phyloP scores from a whole-genome alignment of 1,140 invertebrate species.

The Euwallacea fornicatus region DNA sequence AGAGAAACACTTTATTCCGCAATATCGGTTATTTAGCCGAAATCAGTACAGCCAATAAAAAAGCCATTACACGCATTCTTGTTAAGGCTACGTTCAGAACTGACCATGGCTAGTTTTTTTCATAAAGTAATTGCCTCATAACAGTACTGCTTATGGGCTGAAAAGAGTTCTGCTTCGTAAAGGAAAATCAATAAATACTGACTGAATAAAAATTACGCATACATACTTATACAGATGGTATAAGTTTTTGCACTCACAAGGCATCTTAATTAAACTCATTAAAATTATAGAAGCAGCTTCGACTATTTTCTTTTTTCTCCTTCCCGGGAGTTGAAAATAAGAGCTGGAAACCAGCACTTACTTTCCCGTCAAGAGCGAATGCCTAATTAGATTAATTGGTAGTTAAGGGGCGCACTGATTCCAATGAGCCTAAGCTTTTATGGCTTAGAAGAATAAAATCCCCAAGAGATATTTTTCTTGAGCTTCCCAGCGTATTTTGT shows the following conservation, averaged over 20 bases:
- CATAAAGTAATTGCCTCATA: constrained; percentile 19
- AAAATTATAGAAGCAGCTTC: background rate
- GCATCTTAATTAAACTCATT: background rate
- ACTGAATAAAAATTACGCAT: background rate
- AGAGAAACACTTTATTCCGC: no score
- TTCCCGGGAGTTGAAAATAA: background rate
- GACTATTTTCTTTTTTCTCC: background rate
- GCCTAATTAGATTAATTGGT: constrained; percentile 9
- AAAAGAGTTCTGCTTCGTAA: background rate
- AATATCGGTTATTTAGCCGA: background rate
- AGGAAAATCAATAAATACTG: background rate
- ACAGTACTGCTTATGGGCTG: constrained; percentile 11
- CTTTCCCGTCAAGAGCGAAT: constrained; percentile 2
- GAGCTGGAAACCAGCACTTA: background rate
- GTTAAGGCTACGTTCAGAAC: constrained; percentile 9
- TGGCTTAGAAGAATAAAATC: background rate
- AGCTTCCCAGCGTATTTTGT: background rate
- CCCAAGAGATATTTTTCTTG: background rate
- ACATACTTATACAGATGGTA: background rate
- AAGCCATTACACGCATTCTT: constrained; percentile 24
- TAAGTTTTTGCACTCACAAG: background rate
- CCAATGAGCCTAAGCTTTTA: background rate
- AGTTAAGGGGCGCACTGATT: constrained; percentile 5
- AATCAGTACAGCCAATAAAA: constrained; percentile 1
- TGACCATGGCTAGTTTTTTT: constrained; percentile 6